Conservation (phyloP, 2,888 invertebrate species). For the Chymomyza caudatula region DNA sequence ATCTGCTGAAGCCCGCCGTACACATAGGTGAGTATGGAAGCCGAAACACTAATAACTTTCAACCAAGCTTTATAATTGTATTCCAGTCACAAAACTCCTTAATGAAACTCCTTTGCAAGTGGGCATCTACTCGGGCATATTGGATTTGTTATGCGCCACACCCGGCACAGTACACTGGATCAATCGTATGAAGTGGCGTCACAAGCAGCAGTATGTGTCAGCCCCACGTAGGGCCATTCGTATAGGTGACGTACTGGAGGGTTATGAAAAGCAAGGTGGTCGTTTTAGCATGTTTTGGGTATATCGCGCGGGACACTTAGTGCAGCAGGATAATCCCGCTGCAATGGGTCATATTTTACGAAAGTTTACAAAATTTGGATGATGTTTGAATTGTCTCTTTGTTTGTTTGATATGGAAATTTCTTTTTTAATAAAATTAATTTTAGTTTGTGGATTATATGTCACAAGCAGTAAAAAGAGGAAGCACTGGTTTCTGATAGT, state of each 20-base stretch:
- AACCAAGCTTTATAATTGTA: neutral
- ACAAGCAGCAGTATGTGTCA: slow-evolving; percentile 80
- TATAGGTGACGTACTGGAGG: slow-evolving; percentile 83
- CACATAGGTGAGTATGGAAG: slow-evolving; percentile 80
- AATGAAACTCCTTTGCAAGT: slow-evolving; percentile 84
- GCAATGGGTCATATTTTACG: slow-evolving; percentile 83
- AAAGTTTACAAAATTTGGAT: slow-evolving; percentile 65
- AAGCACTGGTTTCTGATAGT: too few species aligned
- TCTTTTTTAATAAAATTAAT: neutral
- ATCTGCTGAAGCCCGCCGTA: slow-evolving; percentile 90
- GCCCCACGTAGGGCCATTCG: slow-evolving; percentile 81
- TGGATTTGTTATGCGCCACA: slow-evolving; percentile 91
- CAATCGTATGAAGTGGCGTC: slow-evolving; percentile 84
- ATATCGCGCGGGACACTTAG: slow-evolving; percentile 76
- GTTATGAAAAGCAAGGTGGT: slow-evolving; percentile 83
- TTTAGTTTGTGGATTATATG: too few species aligned
- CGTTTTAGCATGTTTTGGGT: slow-evolving; percentile 76
- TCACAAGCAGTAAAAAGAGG: too few species aligned
- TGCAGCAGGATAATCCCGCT: slow-evolving; percentile 85
- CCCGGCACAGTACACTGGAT: slow-evolving; percentile 88
- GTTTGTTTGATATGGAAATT: neutral
- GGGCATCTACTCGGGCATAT: slow-evolving; percentile 86
- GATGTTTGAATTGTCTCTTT: neutral
- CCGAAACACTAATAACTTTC: too few species aligned
- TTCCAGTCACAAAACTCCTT: slow-evolving; percentile 84